These are phyloP conservation scores for Neogale vison DNA, from an alignment of 2,113 vertebrate species.

Conservation along the genomic window DNA sequence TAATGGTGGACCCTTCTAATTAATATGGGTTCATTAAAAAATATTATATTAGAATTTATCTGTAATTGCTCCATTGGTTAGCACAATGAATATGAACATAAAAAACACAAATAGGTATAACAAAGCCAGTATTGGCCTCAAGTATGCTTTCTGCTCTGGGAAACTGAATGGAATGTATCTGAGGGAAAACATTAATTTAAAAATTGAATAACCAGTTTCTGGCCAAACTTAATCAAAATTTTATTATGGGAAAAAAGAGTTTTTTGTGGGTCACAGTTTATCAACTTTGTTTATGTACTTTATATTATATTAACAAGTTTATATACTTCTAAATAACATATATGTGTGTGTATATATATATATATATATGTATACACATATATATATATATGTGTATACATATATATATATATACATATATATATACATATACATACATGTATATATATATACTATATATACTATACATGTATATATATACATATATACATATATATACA, in stretches of 20 bases:
- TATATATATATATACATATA: background rate
- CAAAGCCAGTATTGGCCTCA: background rate
- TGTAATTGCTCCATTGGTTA: background rate
- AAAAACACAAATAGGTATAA: background rate
- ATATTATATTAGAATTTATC: background rate
- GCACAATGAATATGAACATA: background rate
- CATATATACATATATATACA: no score
- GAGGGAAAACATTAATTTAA: background rate
- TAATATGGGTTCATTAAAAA: background rate
- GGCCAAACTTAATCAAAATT: background rate
- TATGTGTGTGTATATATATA: background rate
- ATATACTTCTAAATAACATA: background rate
- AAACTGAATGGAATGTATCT: background rate
- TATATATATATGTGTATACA: background rate
- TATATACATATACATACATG: background rate
- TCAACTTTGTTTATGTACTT: background rate
- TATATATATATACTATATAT: no score
- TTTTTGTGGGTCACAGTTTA: background rate
- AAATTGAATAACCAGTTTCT: background rate
- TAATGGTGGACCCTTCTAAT: background rate
- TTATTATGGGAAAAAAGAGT: background rate
- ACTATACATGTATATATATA: background rate
- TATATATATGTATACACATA: no score
- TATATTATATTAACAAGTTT: background rate
- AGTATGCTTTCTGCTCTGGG: background rate